Percentiles rank a stretch among this genome's conserved stretches.
Conservation (phyloP, 2,797 vertebrate genomes). For the Parambassis ranga region DNA sequence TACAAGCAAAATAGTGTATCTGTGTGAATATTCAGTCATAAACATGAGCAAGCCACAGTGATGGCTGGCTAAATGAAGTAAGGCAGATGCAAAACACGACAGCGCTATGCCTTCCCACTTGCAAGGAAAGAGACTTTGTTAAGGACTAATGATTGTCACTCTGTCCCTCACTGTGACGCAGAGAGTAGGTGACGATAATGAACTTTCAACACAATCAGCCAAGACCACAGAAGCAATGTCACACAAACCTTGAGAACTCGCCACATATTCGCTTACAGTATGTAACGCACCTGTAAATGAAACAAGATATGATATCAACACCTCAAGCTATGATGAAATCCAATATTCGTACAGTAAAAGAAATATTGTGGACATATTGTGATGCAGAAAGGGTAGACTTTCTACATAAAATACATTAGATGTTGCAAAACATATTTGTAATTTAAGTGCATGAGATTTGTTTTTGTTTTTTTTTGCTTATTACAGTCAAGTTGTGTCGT, state of each 20-base stretch:
- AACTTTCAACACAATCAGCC: constrained; percentile 65
- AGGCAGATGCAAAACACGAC: constrained; percentile 32
- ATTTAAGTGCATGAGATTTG: too few species aligned
- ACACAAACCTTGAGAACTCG: neutral
- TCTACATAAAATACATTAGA: too few species aligned
- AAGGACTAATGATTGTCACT: constrained; percentile 51
- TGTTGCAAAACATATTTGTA: too few species aligned
- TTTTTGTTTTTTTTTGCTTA: too few species aligned
- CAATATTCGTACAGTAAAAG: too few species aligned
- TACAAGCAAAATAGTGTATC: neutral
- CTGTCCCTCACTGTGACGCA: constrained; percentile 37
- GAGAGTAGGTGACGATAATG: constrained; percentile 66
- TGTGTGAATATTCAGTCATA: constrained; percentile 5
- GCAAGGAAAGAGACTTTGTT: constrained; percentile 54
- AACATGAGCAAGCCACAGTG: constrained; percentile 10
- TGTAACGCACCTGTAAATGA: neutral
- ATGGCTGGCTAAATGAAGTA: constrained; percentile 35
- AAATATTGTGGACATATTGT: too few species aligned
- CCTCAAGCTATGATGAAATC: too few species aligned
- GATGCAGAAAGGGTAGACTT: too few species aligned
- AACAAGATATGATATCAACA: neutral
- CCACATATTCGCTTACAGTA: neutral
- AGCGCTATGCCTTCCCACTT: constrained; percentile 12
- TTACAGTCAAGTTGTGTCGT: too few species aligned
- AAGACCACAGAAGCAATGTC: constrained; percentile 34